These are phyloP conservation scores for Hirtodrosophila duncani DNA, from an alignment of 2,888 invertebrate species.

Conservation along the genomic window DNA sequence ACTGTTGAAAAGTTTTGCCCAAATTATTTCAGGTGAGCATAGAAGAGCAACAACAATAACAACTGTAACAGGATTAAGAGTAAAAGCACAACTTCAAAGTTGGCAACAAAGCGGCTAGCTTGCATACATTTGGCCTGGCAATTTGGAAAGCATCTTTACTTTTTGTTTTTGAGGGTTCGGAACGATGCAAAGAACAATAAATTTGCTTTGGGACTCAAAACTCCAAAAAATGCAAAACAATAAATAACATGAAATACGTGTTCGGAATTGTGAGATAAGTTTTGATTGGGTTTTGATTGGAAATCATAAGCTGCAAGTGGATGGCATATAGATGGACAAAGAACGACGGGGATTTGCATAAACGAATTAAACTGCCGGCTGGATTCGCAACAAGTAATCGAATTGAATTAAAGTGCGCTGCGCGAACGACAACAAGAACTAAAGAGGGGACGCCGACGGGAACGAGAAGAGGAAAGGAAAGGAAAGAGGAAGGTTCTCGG, in stretches of 20 bases:
- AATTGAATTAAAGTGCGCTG: slow-evolving; percentile 40
- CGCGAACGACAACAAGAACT: slow-evolving; percentile 15
- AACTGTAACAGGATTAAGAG: too few species aligned
- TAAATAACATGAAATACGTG: slow-evolving; percentile 23
- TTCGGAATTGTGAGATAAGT: slow-evolving; percentile 24
- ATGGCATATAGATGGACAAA: background rate
- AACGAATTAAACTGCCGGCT: background rate
- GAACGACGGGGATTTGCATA: slow-evolving; percentile 27
- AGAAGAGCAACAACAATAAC: slow-evolving; percentile 28
- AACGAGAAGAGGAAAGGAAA: too few species aligned
- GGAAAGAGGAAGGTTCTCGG: too few species aligned
- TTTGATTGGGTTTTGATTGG: slow-evolving; percentile 50
- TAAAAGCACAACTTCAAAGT: slow-evolving; percentile 47
- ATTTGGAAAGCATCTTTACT: slow-evolving; percentile 28
- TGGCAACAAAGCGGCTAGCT: slow-evolving; percentile 42
- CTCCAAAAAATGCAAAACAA: slow-evolving; percentile 35
- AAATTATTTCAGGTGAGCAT: slow-evolving; percentile 59
- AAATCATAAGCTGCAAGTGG: slow-evolving; percentile 24
- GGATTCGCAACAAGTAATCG: slow-evolving; percentile 48
- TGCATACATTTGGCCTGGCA: slow-evolving; percentile 39
- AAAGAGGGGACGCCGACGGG: background rate
- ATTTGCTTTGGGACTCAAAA: slow-evolving; percentile 49
- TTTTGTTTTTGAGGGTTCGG: slow-evolving; percentile 3
- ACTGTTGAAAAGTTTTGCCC: slow-evolving; percentile 52
- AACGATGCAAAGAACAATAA: slow-evolving; percentile 28